These are phyloP conservation scores for Tragopan temminckii DNA, from an alignment of 2,797 vertebrate species.

Conservation along the genomic window DNA sequence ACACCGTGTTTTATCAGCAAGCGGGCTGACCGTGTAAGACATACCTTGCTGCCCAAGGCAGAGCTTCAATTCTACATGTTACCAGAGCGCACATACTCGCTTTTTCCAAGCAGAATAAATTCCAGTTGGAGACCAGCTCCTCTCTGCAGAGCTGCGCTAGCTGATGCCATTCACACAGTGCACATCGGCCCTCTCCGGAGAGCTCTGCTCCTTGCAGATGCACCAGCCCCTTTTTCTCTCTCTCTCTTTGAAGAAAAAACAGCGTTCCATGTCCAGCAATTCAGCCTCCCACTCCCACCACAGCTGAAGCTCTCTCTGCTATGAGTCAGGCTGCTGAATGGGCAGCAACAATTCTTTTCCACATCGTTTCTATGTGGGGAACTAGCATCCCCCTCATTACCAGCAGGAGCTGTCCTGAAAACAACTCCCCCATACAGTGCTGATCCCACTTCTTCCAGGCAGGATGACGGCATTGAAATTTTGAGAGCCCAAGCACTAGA, in stretches of 20 bases:
- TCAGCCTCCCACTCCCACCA: not conserved
- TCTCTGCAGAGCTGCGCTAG: not conserved
- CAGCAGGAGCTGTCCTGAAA: not conserved
- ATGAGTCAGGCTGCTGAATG: not conserved
- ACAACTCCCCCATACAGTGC: not conserved
- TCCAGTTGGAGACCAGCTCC: not conserved
- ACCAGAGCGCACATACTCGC: not conserved
- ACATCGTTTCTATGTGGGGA: not conserved
- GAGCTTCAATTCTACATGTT: not conserved
- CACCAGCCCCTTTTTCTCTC: not conserved
- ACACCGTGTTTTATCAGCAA: fast-evolving
- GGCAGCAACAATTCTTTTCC: not conserved
- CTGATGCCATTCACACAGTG: not conserved
- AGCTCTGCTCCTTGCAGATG: not conserved
- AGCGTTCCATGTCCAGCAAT: fast-evolving
- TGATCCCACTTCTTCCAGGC: not conserved
- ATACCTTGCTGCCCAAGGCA: not conserved
- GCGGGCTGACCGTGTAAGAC: fast-evolving
- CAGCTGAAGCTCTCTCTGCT: not conserved
- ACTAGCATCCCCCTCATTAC: not conserved
- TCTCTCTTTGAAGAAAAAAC: not conserved
- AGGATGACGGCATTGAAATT: fast-evolving
- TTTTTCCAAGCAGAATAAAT: not conserved
- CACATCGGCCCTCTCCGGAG: fast-evolving
- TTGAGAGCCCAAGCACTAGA: not conserved